Percentiles rank a stretch among this genome's conserved stretches.
Conservation (phyloP, 2,113 vertebrate species). For the Porphyrio hochstetteri region DNA sequence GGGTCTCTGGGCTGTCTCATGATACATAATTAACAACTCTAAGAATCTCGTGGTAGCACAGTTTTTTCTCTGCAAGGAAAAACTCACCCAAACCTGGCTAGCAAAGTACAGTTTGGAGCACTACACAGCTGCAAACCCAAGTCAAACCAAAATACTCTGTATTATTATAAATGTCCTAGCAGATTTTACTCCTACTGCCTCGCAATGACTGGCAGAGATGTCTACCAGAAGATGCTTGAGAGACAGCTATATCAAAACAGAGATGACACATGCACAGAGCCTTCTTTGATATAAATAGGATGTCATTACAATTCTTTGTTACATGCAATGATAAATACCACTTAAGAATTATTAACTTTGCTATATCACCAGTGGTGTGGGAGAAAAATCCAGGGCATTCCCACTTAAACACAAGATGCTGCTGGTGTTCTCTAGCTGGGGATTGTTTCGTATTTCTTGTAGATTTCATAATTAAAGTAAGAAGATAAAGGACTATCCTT, state of each 20-base stretch:
- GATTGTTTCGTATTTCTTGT: not conserved
- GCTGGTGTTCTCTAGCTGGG: not conserved
- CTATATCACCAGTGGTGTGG: not conserved
- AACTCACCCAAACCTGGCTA: not conserved
- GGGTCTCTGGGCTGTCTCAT: not conserved
- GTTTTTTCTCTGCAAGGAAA: not conserved
- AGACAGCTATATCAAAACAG: not conserved
- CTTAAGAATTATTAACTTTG: not conserved
- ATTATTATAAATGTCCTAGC: slow-evolving; percentile 8
- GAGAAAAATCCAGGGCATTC: not conserved
- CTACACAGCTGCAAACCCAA: not conserved
- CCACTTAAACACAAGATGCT: not conserved
- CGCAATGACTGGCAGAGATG: not conserved
- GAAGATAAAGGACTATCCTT: not conserved
- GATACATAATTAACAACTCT: accelerated
- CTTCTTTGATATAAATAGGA: not conserved
- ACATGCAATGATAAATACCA: not conserved
- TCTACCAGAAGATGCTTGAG: slow-evolving; percentile 25
- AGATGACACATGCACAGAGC: not conserved
- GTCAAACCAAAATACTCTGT: not conserved
- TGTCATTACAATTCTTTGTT: not conserved
- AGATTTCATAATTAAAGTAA: not conserved
- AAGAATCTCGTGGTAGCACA: not conserved
- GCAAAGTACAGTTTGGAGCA: not conserved
- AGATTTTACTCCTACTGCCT: slow-evolving; percentile 36